Evolutionary conservation across 2,888 invertebrate species (phyloP).

Genomic region (Aphidius colemani): DNA sequence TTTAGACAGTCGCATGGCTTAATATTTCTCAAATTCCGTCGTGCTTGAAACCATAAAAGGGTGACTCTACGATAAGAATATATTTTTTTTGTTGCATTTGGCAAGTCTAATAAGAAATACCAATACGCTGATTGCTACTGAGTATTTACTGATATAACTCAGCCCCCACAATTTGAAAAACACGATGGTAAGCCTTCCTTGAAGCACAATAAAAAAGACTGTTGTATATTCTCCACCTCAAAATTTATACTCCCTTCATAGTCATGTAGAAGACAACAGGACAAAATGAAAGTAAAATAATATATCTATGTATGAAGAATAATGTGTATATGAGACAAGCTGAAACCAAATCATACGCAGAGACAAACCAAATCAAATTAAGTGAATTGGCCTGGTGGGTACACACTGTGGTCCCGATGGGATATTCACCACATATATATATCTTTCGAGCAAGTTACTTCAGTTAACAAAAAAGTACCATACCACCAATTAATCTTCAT

Average conservation of each 20-base stretch:
- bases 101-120: constrained; percentile 54
- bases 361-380: constrained; percentile 60
- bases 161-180: constrained; percentile 45
- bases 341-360: constrained; percentile 45
- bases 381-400: constrained; percentile 53
- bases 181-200: constrained; percentile 44
- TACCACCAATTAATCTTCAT: neutral
- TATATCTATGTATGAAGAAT: too few relatives aligned
- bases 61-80: constrained; percentile 19
- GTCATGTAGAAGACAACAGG: constrained; percentile 21
- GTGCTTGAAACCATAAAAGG: constrained; percentile 36
- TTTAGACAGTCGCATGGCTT: too few relatives aligned
- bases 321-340: constrained; percentile 25
- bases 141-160: constrained; percentile 41
- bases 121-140: constrained; percentile 54
- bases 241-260: constrained; percentile 21
- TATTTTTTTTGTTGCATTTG: constrained; percentile 34
- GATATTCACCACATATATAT: constrained; percentile 27
- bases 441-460: constrained; percentile 4
- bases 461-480: neutral
- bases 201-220: constrained; percentile 3
- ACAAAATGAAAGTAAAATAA: neutral
- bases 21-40: too few relatives aligned
- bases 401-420: constrained; percentile 20
- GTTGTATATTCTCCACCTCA: too few relatives aligned